These are phyloP conservation scores for Heteromyza rotundicornis DNA, from an alignment of 2,888 invertebrate species.

Conservation along the genomic window DNA sequence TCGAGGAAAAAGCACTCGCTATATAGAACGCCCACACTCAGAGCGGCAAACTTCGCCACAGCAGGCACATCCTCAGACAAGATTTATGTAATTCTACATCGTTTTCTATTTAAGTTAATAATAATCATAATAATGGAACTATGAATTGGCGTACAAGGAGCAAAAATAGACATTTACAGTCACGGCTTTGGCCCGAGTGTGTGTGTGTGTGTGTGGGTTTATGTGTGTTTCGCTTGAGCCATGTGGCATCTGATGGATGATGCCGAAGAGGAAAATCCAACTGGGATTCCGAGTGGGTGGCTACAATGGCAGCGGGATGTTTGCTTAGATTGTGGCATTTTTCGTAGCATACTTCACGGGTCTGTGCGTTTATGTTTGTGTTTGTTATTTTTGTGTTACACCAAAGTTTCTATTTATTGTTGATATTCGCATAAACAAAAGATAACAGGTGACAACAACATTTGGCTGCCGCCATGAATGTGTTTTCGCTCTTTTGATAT, in stretches of 20 bases:
- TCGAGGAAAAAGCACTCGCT: not conserved
- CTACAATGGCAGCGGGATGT: no score
- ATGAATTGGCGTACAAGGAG: constrained; percentile 46
- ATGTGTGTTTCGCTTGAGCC: constrained; percentile 3
- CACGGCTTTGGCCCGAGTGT: not conserved
- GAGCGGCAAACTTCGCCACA: constrained; percentile 12
- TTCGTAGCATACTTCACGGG: not conserved
- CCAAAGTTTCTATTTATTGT: no score
- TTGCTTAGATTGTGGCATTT: constrained; percentile 15
- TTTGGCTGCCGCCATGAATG: no score
- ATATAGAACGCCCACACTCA: not conserved
- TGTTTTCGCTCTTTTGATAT: no score
- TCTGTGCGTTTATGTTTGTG: no score
- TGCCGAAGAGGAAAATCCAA: constrained; percentile 3
- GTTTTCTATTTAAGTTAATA: constrained; percentile 57
- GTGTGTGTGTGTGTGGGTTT: not conserved
- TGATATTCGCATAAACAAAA: no score
- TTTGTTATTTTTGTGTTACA: not conserved
- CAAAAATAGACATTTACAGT: constrained; percentile 16
- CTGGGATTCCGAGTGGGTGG: constrained; percentile 12
- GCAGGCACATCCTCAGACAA: constrained; percentile 34
- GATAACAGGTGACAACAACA: no score
- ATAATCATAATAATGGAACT: constrained; percentile 57
- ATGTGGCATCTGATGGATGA: constrained; percentile 28
- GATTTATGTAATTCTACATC: constrained; percentile 54